Conservation (phyloP, 2,888 invertebrate genomes). For the Catonia carolina region DNA sequence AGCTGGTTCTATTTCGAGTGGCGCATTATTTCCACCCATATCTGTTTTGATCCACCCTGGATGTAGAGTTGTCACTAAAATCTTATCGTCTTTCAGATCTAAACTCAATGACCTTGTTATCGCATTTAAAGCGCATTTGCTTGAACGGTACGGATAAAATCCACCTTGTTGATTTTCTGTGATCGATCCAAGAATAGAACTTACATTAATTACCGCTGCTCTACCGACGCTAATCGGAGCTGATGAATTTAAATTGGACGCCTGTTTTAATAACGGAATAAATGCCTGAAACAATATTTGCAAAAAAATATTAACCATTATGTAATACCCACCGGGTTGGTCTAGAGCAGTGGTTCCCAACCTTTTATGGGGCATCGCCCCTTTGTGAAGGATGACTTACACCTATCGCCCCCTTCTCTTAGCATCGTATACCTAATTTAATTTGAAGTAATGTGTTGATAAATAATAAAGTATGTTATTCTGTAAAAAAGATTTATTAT, state of each 20-base stretch:
- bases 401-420: too few species aligned
- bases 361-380: too few species aligned
- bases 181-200: slow-evolving; percentile 75
- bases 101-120: slow-evolving; percentile 77
- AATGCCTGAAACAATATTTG: slow-evolving; percentile 52
- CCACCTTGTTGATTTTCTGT: slow-evolving; percentile 66
- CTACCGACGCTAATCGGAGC: slow-evolving; percentile 53
- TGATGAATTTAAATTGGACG: slow-evolving; percentile 51
- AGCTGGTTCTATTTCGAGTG: slow-evolving; percentile 62
- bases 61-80: slow-evolving; percentile 67
- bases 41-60: slow-evolving; percentile 91
- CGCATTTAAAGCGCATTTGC: slow-evolving; percentile 84
- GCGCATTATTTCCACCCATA: slow-evolving; percentile 79
- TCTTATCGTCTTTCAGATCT: slow-evolving; percentile 67
- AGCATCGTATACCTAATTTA: too few species aligned
- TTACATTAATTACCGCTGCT: slow-evolving; percentile 76
- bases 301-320: too few species aligned
- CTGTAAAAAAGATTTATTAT: too few species aligned
- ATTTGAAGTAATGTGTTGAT: too few species aligned
- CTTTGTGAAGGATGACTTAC: too few species aligned
- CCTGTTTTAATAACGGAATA: slow-evolving; percentile 63
- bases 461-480: too few species aligned
- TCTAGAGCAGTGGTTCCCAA: too few species aligned
- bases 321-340: too few species aligned
- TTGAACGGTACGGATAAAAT: slow-evolving; percentile 76